These are phyloP conservation scores for Atherinomorus stipes DNA, from an alignment of 2,113 vertebrate species.

Conservation along the genomic window DNA sequence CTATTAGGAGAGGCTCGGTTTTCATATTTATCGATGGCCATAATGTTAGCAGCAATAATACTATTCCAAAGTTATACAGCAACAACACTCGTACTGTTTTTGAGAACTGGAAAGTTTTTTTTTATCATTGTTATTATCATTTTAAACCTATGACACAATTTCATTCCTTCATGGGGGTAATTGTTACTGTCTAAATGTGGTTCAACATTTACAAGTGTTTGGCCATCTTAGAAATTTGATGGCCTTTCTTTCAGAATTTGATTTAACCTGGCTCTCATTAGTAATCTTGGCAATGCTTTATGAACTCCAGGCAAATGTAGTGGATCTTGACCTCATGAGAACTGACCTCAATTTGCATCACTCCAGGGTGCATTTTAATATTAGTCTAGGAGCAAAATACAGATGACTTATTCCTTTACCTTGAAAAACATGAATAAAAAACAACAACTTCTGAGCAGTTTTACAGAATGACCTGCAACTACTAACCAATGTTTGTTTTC, in stretches of 20 bases:
- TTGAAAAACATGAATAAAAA: conserved; percentile 12
- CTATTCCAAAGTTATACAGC: too few species aligned
- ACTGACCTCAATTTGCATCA: conserved; percentile 13
- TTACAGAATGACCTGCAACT: not conserved
- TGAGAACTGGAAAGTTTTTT: too few species aligned
- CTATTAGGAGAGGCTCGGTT: too few species aligned
- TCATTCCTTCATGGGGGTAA: too few species aligned
- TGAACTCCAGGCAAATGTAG: conserved; percentile 2
- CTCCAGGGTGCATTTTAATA: conserved; percentile 18
- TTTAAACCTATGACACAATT: too few species aligned
- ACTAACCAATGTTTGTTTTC: too few species aligned
- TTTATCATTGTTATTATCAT: too few species aligned
- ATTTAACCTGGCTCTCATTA: not conserved
- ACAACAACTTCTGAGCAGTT: conserved; percentile 17
- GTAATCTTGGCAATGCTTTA: not conserved
- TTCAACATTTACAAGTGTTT: not conserved
- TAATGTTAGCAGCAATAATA: too few species aligned
- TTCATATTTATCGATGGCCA: too few species aligned
- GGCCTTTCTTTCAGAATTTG: not conserved
- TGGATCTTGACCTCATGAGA: not conserved
- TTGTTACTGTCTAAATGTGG: not conserved
- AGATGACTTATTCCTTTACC: not conserved
- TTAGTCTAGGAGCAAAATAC: not conserved
- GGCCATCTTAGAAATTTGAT: not conserved
- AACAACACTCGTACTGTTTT: too few species aligned